Evolutionary conservation across 2,797 vertebrate genomes (phyloP).

Genomic region (Pipistrellus kuhlii): DNA sequence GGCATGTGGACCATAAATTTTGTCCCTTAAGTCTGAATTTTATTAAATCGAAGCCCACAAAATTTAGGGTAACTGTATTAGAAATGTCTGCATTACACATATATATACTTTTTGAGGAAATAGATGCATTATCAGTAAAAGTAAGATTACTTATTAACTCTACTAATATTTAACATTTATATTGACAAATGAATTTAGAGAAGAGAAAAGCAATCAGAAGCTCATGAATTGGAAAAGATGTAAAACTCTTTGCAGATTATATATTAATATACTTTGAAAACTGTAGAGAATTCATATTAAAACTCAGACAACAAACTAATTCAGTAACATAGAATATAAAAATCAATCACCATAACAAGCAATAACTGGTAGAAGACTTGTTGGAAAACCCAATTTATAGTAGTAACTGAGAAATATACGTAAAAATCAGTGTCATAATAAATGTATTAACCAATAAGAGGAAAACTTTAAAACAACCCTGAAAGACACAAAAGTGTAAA

Average conservation of each 20-base stretch:
- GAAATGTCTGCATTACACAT: background rate
- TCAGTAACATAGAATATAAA: conserved; percentile 12
- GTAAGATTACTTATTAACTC: background rate
- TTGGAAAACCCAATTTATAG: background rate
- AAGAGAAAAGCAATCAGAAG: background rate
- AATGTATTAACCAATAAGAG: background rate
- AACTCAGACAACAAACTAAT: background rate
- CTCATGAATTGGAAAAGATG: background rate
- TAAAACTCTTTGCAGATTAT: conserved; percentile 3
- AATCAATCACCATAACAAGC: background rate
- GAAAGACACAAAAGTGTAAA: background rate
- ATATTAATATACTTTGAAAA: background rate
- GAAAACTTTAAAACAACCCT: conserved; percentile 22
- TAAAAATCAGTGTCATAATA: background rate
- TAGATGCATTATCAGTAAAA: background rate
- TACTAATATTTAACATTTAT: background rate
- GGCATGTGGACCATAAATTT: too few species aligned
- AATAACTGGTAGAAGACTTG: conserved; percentile 11
- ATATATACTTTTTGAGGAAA: background rate
- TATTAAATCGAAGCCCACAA: too few species aligned
- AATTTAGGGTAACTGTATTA: background rate
- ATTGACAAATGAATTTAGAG: background rate
- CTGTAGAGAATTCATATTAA: background rate
- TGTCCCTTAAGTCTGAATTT: too few species aligned
- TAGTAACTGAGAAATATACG: background rate